A percentile compares a stretch with the other conserved stretches of the same genome.
Conservation (phyloP, 2,797 vertebrate genomes). For the Myotis pilosus region DNA sequence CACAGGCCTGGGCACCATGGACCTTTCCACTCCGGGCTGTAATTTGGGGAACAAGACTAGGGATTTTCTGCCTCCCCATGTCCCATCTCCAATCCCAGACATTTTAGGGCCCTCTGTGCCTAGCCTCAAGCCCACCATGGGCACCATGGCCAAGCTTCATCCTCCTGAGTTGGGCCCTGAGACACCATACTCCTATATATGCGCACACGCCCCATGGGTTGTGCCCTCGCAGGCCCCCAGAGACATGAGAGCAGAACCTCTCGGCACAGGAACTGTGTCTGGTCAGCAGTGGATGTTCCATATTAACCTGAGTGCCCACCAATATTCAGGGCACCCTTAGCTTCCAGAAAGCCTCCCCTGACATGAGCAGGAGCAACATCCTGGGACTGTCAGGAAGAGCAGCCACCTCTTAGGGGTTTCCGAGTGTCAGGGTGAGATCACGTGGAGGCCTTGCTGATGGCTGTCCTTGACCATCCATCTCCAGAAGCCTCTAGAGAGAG, state of each 20-base stretch:
- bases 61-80: rapidly evolving
- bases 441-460: no score
- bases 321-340: neutral
- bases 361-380: rapidly evolving
- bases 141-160: neutral
- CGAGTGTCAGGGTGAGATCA: neutral
- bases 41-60: neutral
- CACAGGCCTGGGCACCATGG: neutral
- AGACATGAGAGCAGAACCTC: neutral
- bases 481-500: neutral
- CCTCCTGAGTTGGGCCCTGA: neutral
- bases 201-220: neutral
- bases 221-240: neutral
- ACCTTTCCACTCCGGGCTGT: neutral
- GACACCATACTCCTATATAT: neutral
- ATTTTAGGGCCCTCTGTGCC: neutral
- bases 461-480: neutral
- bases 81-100: neutral
- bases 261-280: neutral
- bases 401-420: neutral
- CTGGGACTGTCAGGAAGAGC: neutral
- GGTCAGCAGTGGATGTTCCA: neutral
- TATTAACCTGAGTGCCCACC: neutral
- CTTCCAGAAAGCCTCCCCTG: neutral
- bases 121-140: neutral